Evolutionary conservation across 2,797 vertebrate species (phyloP).

Genomic region (Amniataba percoides): DNA sequence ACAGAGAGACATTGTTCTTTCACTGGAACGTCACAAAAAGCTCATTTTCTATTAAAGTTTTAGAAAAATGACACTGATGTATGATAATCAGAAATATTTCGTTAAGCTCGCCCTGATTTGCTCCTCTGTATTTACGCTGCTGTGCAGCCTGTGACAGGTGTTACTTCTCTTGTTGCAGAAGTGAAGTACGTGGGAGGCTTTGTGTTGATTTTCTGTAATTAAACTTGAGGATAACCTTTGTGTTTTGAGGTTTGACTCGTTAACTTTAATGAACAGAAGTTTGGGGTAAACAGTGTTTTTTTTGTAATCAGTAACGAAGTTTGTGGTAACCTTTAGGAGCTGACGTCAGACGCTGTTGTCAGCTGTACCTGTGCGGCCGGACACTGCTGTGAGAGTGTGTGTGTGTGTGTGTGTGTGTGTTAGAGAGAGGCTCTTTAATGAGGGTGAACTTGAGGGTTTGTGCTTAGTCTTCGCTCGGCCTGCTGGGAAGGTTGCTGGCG

Average conservation of each 20-base stretch:
- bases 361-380: slow-evolving; percentile 28
- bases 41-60: too few relatives aligned
- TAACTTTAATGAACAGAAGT: slow-evolving; percentile 62
- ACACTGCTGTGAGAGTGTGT: slow-evolving; percentile 34
- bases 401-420: slow-evolving; percentile 29
- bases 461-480: slow-evolving; percentile 27
- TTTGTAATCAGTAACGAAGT: slow-evolving; percentile 8
- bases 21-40: neutral
- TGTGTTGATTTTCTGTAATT: slow-evolving; percentile 18
- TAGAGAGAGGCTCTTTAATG: slow-evolving; percentile 49
- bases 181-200: neutral
- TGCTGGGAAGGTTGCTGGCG: slow-evolving; percentile 47
- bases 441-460: slow-evolving; percentile 51
- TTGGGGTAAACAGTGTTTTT: slow-evolving; percentile 54
- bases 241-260: slow-evolving; percentile 40
- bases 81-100: too few relatives aligned
- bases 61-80: too few relatives aligned
- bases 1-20: neutral
- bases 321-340: slow-evolving; percentile 59
- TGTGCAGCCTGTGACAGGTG: slow-evolving; percentile 14
- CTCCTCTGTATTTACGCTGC: neutral
- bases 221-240: slow-evolving; percentile 38
- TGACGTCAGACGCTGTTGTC: slow-evolving; percentile 50
- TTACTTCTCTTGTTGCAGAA: neutral
- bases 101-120: neutral